A percentile compares a stretch with the other conserved stretches of the same genome.
Conservation (phyloP, 2,113 vertebrate species). For the Daubentonia madagascariensis region DNA sequence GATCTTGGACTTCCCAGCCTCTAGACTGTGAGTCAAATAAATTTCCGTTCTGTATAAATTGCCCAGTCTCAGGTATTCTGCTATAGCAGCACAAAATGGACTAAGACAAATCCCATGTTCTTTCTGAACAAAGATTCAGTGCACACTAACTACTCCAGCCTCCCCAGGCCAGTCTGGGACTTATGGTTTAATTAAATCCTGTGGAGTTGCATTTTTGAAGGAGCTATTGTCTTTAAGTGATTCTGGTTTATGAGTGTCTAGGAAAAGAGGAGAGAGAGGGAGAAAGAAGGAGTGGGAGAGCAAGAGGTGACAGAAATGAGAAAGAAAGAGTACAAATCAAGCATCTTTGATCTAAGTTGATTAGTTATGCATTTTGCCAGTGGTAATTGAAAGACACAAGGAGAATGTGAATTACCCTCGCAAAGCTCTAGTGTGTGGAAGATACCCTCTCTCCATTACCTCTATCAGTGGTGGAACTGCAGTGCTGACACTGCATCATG, state of each 20-base stretch:
- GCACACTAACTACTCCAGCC: slow-evolving; percentile 8
- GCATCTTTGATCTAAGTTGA: slow-evolving; percentile 59
- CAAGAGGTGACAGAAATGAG: slow-evolving; percentile 55
- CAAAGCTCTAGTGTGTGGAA: background rate
- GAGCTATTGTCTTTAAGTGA: slow-evolving; percentile 69
- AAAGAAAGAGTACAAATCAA: slow-evolving; percentile 57
- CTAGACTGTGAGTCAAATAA: background rate
- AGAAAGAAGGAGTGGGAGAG: background rate
- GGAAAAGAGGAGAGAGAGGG: slow-evolving; percentile 30
- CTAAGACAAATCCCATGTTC: slow-evolving; percentile 9
- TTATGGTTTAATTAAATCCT: slow-evolving; percentile 72
- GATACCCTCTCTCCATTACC: slow-evolving; percentile 11
- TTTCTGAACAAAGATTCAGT: slow-evolving; percentile 45
- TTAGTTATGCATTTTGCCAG: slow-evolving; percentile 64
- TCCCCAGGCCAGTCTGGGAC: slow-evolving; percentile 51
- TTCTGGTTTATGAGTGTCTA: slow-evolving; percentile 66
- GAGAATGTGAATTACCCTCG: slow-evolving; percentile 44
- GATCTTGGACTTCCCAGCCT: background rate
- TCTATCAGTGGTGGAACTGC: background rate
- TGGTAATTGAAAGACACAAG: slow-evolving; percentile 62
- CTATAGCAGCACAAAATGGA: background rate
- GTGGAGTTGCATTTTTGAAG: slow-evolving; percentile 71
- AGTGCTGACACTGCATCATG: slow-evolving; percentile 46
- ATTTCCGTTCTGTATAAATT: background rate
- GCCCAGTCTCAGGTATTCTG: background rate